phyloP scores from a whole-genome alignment of 2,797 vertebrate genomes.

The Neosilurus hyrtlii region DNA sequence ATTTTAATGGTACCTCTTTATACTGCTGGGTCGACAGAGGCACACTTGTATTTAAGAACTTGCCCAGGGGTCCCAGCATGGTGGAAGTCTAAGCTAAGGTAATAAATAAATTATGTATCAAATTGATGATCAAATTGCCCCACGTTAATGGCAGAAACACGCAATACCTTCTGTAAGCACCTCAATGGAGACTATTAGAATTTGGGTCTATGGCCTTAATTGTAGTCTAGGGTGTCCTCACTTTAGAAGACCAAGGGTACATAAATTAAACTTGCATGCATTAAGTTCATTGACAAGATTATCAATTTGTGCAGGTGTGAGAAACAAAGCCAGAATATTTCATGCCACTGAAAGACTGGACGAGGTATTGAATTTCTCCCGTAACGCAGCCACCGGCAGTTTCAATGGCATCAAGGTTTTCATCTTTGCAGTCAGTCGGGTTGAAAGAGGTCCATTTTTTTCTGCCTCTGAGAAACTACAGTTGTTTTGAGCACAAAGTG shows the following conservation, averaged over 20 bases:
- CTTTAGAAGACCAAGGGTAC: not conserved
- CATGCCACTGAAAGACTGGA: not conserved
- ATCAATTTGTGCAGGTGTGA: too few species aligned
- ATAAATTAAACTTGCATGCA: not conserved
- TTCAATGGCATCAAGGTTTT: not conserved
- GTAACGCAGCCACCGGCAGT: not conserved
- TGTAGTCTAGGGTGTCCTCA: not conserved
- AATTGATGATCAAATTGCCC: not conserved
- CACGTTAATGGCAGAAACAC: not conserved
- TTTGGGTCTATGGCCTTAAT: not conserved
- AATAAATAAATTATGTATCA: not conserved
- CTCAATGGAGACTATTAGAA: not conserved
- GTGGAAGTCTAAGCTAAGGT: not conserved
- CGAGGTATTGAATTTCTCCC: not conserved
- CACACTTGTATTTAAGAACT: too few species aligned
- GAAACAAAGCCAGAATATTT: not conserved
- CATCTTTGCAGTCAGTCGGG: not conserved
- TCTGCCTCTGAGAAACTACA: not conserved
- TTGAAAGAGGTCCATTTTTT: not conserved
- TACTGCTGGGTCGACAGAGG: too few species aligned
- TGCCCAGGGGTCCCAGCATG: too few species aligned
- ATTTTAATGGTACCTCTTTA: too few species aligned
- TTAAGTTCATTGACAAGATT: not conserved
- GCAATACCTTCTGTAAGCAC: not conserved
- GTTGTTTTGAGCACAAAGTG: conserved; percentile 8